These are phyloP conservation scores for Oreortyx pictus DNA, from an alignment of 2,797 vertebrate genomes.

Conservation along the genomic window DNA sequence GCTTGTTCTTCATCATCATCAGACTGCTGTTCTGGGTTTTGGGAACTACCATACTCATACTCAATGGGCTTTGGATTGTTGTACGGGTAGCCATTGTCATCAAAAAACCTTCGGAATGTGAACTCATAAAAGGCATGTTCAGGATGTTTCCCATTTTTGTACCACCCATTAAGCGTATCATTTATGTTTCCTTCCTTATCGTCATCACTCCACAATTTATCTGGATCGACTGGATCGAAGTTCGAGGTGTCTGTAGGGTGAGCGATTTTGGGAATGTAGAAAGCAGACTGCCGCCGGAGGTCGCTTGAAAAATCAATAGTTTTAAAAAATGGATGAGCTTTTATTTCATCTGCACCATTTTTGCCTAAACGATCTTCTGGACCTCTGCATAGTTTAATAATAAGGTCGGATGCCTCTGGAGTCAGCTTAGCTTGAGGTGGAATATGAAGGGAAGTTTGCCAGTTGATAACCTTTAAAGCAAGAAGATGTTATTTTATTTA, in stretches of 20 bases:
- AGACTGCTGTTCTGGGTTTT: constrained; percentile 77
- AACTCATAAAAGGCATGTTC: constrained; percentile 94
- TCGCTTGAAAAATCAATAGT: constrained; percentile 93
- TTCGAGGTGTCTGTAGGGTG: constrained; percentile 97
- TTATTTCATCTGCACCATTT: constrained; percentile 95
- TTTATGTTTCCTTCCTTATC: constrained; percentile 89
- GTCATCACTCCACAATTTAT: constrained; percentile 92
- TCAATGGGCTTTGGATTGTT: constrained; percentile 97
- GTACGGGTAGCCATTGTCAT: constrained; percentile 94
- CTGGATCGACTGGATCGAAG: constrained; percentile 97
- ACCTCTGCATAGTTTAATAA: constrained; percentile 92
- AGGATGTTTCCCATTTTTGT: constrained; percentile 95
- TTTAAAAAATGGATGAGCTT: constrained; percentile 94
- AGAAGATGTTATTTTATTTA: not conserved
- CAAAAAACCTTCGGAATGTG: constrained; percentile 92
- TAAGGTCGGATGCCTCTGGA: constrained; percentile 93
- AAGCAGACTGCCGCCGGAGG: constrained; percentile 89
- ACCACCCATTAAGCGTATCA: constrained; percentile 94
- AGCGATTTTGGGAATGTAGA: constrained; percentile 94
- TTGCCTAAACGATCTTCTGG: constrained; percentile 95
- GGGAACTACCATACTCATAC: constrained; percentile 85
- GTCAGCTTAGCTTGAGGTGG: constrained; percentile 91
- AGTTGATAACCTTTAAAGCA: constrained; percentile 92
- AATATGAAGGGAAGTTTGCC: constrained; percentile 94
- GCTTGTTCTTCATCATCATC: constrained; percentile 80